Base-by-base conservation (phyloP, 2,113 vertebrate species). In the Anolis sagrei region DNA sequence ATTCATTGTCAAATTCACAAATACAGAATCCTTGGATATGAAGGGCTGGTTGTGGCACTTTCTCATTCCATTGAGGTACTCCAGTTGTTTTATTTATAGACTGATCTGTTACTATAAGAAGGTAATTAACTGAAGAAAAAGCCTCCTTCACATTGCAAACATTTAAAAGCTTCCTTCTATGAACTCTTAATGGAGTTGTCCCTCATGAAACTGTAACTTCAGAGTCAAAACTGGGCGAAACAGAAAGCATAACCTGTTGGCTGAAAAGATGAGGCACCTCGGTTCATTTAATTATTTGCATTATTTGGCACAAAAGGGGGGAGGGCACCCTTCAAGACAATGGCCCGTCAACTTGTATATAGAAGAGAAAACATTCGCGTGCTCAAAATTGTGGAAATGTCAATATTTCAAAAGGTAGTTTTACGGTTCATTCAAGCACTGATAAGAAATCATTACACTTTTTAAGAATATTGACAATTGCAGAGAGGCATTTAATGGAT, bases 381-480 rank as follows among this genome's bases (percentile, higher is more conserved):
- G 90, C 89, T 96, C 95, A 96, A 91, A 94, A 91, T 62, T 93
- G 92, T 95, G 94, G 94, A 96, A 97, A 96, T 96, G 95, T 97
- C 97, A 97, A 95, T 96, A 97, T 95, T 94, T 95, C 95, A 94
- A 95, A 96, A 97, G 95, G 93, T 94, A 96, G 92, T 96, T 96
- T 96, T 96, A 95, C 79, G 92, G 95, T 96, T 97, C 94, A 96
- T 96, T 95, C 93, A 96, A 96, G 93, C 93, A 92, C 94, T 90
- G 85, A 95, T 95, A 91, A 96, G 94, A 97, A 97, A 96, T 96
- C 95, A 96, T 96, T 96, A 95, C 85, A 94, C 89, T 93, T 96
- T 97, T 96, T 92, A 96, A 96, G 92, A 92, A 93, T 94, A 94
- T 95, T 94, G 94, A 96, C 94, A 91, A 93, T 92, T 94, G 94